Base-by-base conservation (phyloP, 2,113 vertebrate species). In the Galeopterus variegatus region DNA sequence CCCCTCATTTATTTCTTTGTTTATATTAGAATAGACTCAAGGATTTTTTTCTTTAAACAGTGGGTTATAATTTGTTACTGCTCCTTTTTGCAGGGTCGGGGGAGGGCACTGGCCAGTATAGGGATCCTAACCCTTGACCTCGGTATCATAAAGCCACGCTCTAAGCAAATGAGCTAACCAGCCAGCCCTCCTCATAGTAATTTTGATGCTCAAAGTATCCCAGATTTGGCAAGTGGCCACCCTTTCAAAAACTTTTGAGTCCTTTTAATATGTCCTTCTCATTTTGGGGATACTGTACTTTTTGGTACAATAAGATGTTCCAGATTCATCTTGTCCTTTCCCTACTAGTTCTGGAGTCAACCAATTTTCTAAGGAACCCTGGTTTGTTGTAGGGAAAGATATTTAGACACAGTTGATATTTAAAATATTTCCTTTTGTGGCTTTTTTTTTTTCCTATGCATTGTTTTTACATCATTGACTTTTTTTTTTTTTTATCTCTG, bases 321-420 rank as follows among this genome's bases (percentile, higher is more conserved):
- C 36, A 33, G 33, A 64, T 90, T 96, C 24, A 90, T 70, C 56
- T 64, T 88, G 6, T 33, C 82, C 26, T 85, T 94, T 72, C 17
- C 58, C 21, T 54, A 8, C 24, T 83, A 65, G 41, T 94, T 88
- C 76, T 73, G 14, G 7, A 92, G 17, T 96, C 18, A 70, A 26
- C 48, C 17, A 54, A 65, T 93, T 96, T 88, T 58, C 72, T 21
- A 64, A 60, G 58, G 64, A 85, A 64, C 17, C 6, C 33, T 93
- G 54, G 33, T 79, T 91, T 88, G 17, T 93, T 90, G 14, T 54
- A 52, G 41, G 65, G 26, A 93, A 72, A 8, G 3, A 3, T 94
- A n/a, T 92, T 95, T 88, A 88, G 73, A 85, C 6, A 83, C 58
- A 96, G n/a, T 90, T 60, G 58, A 69, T 52, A 45, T 91, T 94